Conservation (phyloP, 2,797 vertebrate genomes). For the Serranus cabrilla region DNA sequence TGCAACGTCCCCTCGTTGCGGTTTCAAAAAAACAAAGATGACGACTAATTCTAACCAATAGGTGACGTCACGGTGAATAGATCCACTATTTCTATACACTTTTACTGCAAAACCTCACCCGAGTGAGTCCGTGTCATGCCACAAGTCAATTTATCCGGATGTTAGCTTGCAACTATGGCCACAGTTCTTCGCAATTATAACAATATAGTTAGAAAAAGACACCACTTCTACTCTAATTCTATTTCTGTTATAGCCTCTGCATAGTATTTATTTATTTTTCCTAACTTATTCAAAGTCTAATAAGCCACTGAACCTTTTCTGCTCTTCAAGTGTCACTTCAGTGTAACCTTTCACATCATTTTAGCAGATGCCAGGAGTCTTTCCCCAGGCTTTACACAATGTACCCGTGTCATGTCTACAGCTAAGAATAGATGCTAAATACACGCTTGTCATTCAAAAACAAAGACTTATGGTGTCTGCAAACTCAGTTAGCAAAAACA, state of each 20-base stretch:
- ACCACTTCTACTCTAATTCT: too few species aligned
- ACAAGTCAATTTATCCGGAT: too few species aligned
- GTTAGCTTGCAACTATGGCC: too few species aligned
- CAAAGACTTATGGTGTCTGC: not conserved
- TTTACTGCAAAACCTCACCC: too few species aligned
- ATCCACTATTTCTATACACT: too few species aligned
- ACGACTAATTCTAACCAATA: too few species aligned
- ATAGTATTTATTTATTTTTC: constrained; percentile 13
- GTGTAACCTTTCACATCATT: constrained; percentile 41
- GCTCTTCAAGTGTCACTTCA: not conserved
- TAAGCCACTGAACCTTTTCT: not conserved
- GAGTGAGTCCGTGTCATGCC: too few species aligned
- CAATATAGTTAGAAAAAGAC: too few species aligned
- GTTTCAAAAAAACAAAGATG: too few species aligned
- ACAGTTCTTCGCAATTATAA: too few species aligned
- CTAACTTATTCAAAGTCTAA: not conserved
- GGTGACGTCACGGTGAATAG: too few species aligned
- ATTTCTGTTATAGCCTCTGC: constrained; percentile 1
- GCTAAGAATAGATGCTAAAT: constrained; percentile 59
- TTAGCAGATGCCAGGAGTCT: constrained; percentile 8
- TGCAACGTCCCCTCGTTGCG: too few species aligned
- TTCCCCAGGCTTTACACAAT: constrained; percentile 33
- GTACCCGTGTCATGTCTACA: constrained; percentile 17
- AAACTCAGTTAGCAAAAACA: not conserved
- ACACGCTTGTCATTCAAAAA: constrained; percentile 11